Conservation (phyloP, 2,888 invertebrate species). For the Chloroclystis v-ata region DNA sequence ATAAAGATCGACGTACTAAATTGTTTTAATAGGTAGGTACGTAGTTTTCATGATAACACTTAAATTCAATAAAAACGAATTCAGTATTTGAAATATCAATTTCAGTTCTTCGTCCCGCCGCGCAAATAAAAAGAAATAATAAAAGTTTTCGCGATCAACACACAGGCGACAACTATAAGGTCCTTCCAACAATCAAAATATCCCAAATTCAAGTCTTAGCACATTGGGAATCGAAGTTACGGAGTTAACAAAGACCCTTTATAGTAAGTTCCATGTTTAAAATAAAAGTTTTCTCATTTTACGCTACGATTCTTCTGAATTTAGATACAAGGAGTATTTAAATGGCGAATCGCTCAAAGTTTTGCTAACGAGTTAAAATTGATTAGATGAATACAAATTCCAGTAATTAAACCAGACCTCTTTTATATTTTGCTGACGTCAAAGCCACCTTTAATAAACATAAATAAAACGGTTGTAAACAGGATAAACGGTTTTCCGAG, state of each 20-base stretch:
- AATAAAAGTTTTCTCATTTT: slow-evolving; percentile 30
- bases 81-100: too few species aligned
- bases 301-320: slow-evolving; percentile 23
- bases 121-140: too few species aligned
- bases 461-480: slow-evolving; percentile 10
- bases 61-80: too few species aligned
- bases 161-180: too few species aligned
- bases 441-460: slow-evolving; percentile 7
- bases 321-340: slow-evolving; percentile 24
- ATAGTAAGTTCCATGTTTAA: slow-evolving; percentile 23
- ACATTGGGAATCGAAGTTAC: slow-evolving; percentile 17
- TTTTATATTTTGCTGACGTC: neutral
- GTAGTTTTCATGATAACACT: too few species aligned
- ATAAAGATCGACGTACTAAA: too few species aligned
- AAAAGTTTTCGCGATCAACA: too few species aligned
- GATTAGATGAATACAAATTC: slow-evolving; percentile 23
- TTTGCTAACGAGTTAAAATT: slow-evolving; percentile 27
- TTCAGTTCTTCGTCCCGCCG: too few species aligned
- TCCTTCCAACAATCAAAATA: neutral
- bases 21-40: too few species aligned
- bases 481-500: slow-evolving; percentile 12
- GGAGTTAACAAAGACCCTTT: slow-evolving; percentile 17
- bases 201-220: slow-evolving; percentile 2
- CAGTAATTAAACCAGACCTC: slow-evolving; percentile 5
- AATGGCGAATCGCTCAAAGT: too few species aligned